Base-by-base conservation (phyloP, 2,888 invertebrate genomes). In the Phengaris alcon region DNA sequence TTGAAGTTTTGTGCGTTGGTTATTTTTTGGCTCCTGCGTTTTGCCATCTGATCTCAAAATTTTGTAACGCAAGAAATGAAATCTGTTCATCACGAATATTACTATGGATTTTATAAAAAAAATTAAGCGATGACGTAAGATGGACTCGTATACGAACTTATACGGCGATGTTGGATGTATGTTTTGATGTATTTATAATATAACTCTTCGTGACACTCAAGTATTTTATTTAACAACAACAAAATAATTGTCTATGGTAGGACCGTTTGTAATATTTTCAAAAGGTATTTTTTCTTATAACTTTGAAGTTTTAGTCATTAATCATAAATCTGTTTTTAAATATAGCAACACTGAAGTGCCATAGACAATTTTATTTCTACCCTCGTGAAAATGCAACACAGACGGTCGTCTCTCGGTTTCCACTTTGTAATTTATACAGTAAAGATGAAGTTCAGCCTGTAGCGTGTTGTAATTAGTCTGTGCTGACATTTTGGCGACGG, bases 321-420 rank as follows among this genome's bases (percentile, higher is more conserved):
- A 22, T 22, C 22, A 22, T 22, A 22, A 22, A 22, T 22, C 22
- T 22, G 22, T 22, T 22, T 75, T 70, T 76, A 73, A 22, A 15
- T 52, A 46, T 44, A 15, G 15, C 15, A 68, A 22, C 68, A 15
- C 35, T 35, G 35, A 13, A 64, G 2, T 22, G 64, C 68, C 59
- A 80, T 80, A 84, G 85, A 85, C 85, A 83, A 82, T 83, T 84
- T 35, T 85, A 80, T 82, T 81, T 80, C 46, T 48, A 82, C 86
- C 85, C 79, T 84, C 85, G 88, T 88, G 93, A 91, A 93, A 93
- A 93, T 93, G 93, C 93, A 93, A 93, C 93, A 93, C 85, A 93
- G 93, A 93, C 93, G 93, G 93, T 91, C 90, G 89, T 84, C 81
- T 82, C 79, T 77, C 77, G 78, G 79, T 77, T 46, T 55, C 6